Evolutionary conservation across 1,140 invertebrate species (phyloP), one percentile per base, ranked within the genome.

Genomic region (Ceratitis capitata): DNA sequence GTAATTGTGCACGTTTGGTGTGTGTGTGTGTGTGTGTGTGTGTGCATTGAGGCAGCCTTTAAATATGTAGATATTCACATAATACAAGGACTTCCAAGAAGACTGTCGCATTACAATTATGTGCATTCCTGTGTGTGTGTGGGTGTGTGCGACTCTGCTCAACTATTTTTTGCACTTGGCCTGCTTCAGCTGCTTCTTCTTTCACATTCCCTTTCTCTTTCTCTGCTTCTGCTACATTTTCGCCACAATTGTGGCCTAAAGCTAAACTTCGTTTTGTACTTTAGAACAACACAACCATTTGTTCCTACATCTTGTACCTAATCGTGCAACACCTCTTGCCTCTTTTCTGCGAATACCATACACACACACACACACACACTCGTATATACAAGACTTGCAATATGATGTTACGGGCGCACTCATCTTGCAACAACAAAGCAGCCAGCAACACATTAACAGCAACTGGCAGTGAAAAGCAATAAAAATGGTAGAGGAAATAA

Each of bases 101-200:
- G n/a, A 16, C 19, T 45, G 69, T n/a, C 69, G 3, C 61, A 32
- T 56, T 5, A 56, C 5, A 56, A 1, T 7, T 23, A 56, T 56
- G n/a, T 53, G n/a, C 16, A 53, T 19, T 19, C 2, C 16, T 0
- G 7, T 53, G 16, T 53, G n/a, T 14, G 16, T 53, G 49, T 64
- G 58, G 32, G 12, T 64, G 58, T 35, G 10, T 32, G 23, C 58
- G 3, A n/a, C 12, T 9, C 29, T 35, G 3, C 61, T 19, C 16
- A 35, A 35, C 32, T 39, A 69, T 69, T 69, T 69, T 69, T 69
- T 39, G 61, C 61, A 69, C 61, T 69, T 69, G 61, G 61, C 61
- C 61, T 35, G 32, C 61, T 69, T 69, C 61, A n/a, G n/a, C n/a
- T n/a, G n/a, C n/a, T n/a, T n/a, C n/a, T n/a, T n/a, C n/a, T n/a